These are phyloP conservation scores for Aepyceros melampus DNA, from an alignment of 2,113 vertebrate species.

Conservation along the genomic window DNA sequence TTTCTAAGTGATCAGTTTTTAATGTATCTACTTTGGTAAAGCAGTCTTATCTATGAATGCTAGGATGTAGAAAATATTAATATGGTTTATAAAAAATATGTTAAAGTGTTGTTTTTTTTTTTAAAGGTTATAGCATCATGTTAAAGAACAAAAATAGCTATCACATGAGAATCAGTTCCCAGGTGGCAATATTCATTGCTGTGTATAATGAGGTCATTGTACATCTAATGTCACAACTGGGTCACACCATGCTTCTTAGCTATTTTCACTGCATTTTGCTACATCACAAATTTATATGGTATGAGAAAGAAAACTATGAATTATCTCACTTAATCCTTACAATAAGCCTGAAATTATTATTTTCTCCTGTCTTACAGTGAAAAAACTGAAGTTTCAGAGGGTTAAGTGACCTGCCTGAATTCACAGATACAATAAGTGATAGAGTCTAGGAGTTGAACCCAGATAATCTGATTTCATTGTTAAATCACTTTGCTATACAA, in stretches of 20 bases:
- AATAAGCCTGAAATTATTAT: conserved; percentile 15
- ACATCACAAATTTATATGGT: not conserved
- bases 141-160: not conserved
- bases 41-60: not conserved
- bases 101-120: not conserved
- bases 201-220: not conserved
- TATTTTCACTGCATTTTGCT: not conserved
- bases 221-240: not conserved
- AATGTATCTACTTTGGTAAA: not conserved
- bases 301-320: not conserved
- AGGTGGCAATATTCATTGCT: not conserved
- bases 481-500: not conserved
- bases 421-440: not conserved
- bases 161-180: not conserved
- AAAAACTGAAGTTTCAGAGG: not conserved
- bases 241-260: not conserved
- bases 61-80: not conserved
- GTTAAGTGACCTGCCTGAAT: not conserved
- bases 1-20: conserved; percentile 24
- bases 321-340: conserved; percentile 18
- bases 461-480: not conserved
- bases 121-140: not conserved
- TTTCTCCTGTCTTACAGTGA: not conserved
- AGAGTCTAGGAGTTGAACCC: not conserved
- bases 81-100: not conserved